Evolutionary conservation across 2,888 invertebrate species (phyloP).

Genomic region (Sminthurinus aureus): DNA sequence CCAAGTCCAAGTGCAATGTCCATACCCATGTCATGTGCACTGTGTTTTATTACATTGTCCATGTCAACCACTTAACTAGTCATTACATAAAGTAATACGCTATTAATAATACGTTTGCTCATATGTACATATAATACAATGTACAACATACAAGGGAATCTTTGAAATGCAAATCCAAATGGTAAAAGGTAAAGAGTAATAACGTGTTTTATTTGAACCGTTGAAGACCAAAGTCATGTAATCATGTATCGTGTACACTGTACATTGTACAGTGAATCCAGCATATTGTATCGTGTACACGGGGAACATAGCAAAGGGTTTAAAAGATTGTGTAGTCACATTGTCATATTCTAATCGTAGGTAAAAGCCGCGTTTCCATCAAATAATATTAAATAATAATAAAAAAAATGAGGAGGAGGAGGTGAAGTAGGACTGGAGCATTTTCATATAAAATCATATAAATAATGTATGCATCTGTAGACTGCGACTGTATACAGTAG

Average conservation of each 20-base stretch:
- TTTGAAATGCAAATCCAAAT: not conserved
- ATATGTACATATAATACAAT: not conserved
- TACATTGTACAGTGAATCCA: too few relatives aligned
- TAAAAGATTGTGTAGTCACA: constrained; percentile 57
- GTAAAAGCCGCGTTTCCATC: too few relatives aligned
- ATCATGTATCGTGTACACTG: not conserved
- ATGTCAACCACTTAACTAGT: constrained; percentile 31
- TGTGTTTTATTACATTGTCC: not conserved
- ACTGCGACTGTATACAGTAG: too few relatives aligned
- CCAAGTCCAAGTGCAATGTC: too few relatives aligned
- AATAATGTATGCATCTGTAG: too few relatives aligned
- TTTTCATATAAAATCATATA: too few relatives aligned
- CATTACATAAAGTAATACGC: constrained; percentile 7
- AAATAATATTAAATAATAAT: too few relatives aligned
- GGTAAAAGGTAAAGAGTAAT: not conserved
- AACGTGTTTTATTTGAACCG: constrained; percentile 9
- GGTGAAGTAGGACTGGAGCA: too few relatives aligned
- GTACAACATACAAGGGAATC: not conserved
- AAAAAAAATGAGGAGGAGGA: too few relatives aligned
- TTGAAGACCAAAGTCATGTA: constrained; percentile 36
- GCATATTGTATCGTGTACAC: too few relatives aligned
- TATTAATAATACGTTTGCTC: constrained; percentile 16
- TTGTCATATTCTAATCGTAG: constrained; percentile 46
- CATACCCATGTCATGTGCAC: too few relatives aligned
- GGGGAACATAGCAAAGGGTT: constrained; percentile 46